Evolutionary conservation across 1,140 invertebrate species (phyloP).

Genomic region (Drosophila tsacasi): DNA sequence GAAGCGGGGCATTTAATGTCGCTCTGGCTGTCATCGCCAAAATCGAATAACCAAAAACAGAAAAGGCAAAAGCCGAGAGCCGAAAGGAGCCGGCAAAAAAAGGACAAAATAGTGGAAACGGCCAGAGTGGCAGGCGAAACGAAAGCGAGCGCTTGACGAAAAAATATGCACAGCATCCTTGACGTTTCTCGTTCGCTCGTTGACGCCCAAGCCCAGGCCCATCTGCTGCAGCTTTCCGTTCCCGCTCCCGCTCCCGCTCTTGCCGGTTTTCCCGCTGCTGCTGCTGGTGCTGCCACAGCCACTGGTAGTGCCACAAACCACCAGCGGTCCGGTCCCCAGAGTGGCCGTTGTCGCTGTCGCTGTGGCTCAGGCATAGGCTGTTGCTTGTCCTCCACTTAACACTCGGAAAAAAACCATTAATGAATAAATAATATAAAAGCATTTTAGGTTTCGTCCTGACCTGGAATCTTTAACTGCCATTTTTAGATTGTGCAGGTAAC

Average conservation of each 20-base stretch:
- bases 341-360: conserved; percentile 41
- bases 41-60: conserved; percentile 74
- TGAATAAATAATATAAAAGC: not conserved
- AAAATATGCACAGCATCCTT: conserved; percentile 76
- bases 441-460: not conserved
- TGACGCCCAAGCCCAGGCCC: conserved; percentile 61
- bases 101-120: conserved; percentile 27
- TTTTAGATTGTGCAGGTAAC: too few relatives aligned
- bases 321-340: conserved; percentile 44
- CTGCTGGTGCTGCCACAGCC: conserved; percentile 4
- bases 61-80: conserved; percentile 34
- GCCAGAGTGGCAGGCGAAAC: conserved; percentile 49
- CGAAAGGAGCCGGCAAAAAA: conserved; percentile 48
- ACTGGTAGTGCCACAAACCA: conserved; percentile 30
- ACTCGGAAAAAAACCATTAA: conserved; percentile 16
- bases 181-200: conserved; percentile 78
- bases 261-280: conserved; percentile 1
- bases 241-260: conserved; percentile 1
- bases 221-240: conserved; percentile 19
- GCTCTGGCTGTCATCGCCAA: conserved; percentile 79
- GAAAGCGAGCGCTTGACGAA: conserved; percentile 56
- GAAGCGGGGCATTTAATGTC: conserved; percentile 82
- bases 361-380: conserved; percentile 42
- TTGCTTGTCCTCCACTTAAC: conserved; percentile 32
- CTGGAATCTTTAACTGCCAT: not conserved